phyloP scores from a whole-genome alignment of 2,113 vertebrate species.

The Grammomys surdaster region DNA sequence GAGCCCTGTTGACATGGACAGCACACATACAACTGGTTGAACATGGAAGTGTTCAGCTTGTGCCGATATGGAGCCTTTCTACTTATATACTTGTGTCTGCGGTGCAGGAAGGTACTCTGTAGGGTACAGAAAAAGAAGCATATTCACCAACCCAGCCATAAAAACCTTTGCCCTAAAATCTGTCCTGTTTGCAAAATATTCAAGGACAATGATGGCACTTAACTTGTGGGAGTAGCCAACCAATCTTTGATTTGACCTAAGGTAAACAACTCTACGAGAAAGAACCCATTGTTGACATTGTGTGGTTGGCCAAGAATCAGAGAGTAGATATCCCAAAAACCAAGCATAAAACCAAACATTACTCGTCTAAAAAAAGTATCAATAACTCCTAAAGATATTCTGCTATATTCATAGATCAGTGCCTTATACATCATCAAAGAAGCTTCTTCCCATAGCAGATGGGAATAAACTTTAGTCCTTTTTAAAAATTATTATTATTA shows the following conservation, averaged over 20 bases:
- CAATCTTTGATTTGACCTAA: neutral
- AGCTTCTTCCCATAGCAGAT: neutral
- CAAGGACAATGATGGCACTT: neutral
- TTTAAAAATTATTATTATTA: too few species aligned
- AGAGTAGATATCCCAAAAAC: neutral
- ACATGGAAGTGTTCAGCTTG: neutral
- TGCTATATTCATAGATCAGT: neutral
- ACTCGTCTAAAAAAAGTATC: neutral
- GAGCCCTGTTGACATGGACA: neutral
- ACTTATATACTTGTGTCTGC: neutral
- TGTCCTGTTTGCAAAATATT: neutral
- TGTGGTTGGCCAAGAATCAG: neutral
- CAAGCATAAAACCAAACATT: neutral
- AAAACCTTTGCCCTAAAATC: neutral
- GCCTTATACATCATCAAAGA: neutral
- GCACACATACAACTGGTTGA: neutral
- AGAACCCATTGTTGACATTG: neutral
- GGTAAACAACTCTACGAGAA: neutral
- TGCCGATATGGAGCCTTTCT: neutral
- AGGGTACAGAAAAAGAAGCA: neutral
- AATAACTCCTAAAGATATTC: neutral
- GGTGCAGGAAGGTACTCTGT: neutral
- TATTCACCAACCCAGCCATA: neutral
- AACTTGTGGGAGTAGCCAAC: neutral
- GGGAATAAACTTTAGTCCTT: neutral